Evolutionary conservation across 2,888 invertebrate species (phyloP).

Genomic region (Dynastes maya): DNA sequence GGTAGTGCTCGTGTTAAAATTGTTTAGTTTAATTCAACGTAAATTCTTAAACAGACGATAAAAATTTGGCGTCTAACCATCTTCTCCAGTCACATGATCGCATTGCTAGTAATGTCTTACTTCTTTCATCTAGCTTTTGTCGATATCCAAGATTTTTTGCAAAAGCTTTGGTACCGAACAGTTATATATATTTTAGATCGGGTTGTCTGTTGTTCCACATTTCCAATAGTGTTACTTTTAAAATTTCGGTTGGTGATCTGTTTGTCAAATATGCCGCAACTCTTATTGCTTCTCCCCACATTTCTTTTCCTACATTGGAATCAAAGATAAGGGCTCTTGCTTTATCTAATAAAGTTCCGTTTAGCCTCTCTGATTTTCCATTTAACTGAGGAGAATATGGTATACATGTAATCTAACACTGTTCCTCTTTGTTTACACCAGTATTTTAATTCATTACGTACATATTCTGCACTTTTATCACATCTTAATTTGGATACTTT

Average conservation of each 20-base stretch:
- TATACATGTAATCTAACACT: constrained; percentile 49
- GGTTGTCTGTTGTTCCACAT: constrained; percentile 59
- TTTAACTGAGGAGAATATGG: constrained; percentile 53
- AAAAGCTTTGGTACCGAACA: constrained; percentile 61
- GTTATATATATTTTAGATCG: constrained; percentile 59
- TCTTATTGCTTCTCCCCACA: constrained; percentile 61
- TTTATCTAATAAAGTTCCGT: constrained; percentile 56
- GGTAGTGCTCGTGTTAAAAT: no score
- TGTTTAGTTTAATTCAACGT: no score
- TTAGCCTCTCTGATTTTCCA: constrained; percentile 55
- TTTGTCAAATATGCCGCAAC: constrained; percentile 52
- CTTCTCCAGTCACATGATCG: no score
- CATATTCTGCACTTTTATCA: constrained; percentile 54
- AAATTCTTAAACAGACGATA: no score
- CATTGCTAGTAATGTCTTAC: constrained; percentile 51
- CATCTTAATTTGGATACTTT: constrained; percentile 42
- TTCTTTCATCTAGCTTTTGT: constrained; percentile 60
- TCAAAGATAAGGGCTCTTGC: constrained; percentile 52
- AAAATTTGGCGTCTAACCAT: no score
- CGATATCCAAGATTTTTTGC: constrained; percentile 57
- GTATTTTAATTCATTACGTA: constrained; percentile 39
- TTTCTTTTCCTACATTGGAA: constrained; percentile 49
- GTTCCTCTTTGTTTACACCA: constrained; percentile 53
- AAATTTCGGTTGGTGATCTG: constrained; percentile 56
- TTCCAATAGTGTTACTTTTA: constrained; percentile 60